Percentiles rank a stretch among this genome's conserved stretches.
These are phyloP conservation scores for Microplitis deprimator DNA, from an alignment of 2,888 invertebrate species.

Conservation along the genomic window DNA sequence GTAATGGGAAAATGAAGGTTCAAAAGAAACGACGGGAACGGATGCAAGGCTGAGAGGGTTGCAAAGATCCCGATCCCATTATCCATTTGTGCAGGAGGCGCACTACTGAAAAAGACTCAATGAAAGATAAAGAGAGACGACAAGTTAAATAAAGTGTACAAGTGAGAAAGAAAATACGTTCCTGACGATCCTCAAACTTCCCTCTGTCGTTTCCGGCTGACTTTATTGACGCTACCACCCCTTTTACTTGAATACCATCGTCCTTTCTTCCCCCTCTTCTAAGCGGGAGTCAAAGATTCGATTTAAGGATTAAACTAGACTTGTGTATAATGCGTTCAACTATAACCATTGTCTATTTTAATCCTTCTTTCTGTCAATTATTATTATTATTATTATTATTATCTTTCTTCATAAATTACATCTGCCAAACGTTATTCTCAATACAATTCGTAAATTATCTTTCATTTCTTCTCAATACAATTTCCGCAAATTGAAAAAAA, in stretches of 20 bases:
- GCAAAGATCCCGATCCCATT: constrained; percentile 43
- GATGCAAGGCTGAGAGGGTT: constrained; percentile 47
- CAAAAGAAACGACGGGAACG: constrained; percentile 44
- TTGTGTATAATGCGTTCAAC: constrained; percentile 25
- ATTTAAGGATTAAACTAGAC: constrained; percentile 41
- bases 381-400: constrained; percentile 17
- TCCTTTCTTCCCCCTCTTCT: constrained; percentile 22
- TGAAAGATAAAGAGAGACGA: not conserved
- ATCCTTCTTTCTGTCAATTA: constrained; percentile 42
- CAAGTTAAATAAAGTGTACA: constrained; percentile 10
- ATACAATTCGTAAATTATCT: not conserved
- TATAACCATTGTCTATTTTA: constrained; percentile 44
- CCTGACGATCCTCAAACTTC: constrained; percentile 31
- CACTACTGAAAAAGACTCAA: not conserved
- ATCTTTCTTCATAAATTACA: constrained; percentile 1
- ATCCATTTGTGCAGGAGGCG: constrained; percentile 34
- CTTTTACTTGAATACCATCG: constrained; percentile 23
- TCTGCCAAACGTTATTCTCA: not conserved
- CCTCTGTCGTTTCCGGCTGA: constrained; percentile 41
- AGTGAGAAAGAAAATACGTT: constrained; percentile 10
- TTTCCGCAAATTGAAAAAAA: not conserved
- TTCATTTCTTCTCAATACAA: not conserved
- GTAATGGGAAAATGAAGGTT: constrained; percentile 49
- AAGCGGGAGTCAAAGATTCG: constrained; percentile 37
- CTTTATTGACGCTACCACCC: constrained; percentile 40